Base-by-base conservation (phyloP, 2,797 vertebrate species). In the Netta rufina region DNA sequence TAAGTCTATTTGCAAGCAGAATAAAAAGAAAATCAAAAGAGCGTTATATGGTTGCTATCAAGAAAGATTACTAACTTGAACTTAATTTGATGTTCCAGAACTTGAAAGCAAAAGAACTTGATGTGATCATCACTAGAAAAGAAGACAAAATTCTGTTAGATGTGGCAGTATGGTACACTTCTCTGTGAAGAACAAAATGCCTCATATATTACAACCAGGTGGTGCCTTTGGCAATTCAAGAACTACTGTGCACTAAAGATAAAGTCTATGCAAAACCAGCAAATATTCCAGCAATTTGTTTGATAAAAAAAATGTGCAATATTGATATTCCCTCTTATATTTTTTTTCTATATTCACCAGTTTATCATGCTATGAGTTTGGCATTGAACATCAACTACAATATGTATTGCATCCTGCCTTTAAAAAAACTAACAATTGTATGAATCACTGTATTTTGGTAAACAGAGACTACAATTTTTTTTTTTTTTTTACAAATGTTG, bases 41-140 rank as follows among this genome's bases (percentile, higher is more conserved):
- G 15, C 56, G 9, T 5, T n/a, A 49, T 43, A 67, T 4, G 16
- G 8, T 27, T 27, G 9, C 2, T 38, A 7, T 45, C 36, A 84
- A 82, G 56, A 90, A 93, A 84, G 66, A 87, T 16, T 53, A 94
- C 98, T 97, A 96, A 99, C 99, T 99, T 99, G 97, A 98, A 99
- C 96, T 99, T 99, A 91, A 99, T 98, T 97, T 99, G 99, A 97
- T 99, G 99, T 96, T 99, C 99, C 90, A 99, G 87, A 47, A 99
- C 99, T 98, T 99, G 99, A 98, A 99, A 99, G 97, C 99, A 99
- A 97, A 99, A 99, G 97, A 99, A 99, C 96, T 99, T 99, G 84
- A 99, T 98, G 67, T 99, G 99, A 98, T 99, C 99, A 81, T 99
- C 99, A 86, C 99, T 99, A 82, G 95, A 93, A 95, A 92, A 93